Evolutionary conservation across 2,113 vertebrate genomes (phyloP), one percentile per base, ranked within the genome.

Genomic region (Vulpes lagopus): DNA sequence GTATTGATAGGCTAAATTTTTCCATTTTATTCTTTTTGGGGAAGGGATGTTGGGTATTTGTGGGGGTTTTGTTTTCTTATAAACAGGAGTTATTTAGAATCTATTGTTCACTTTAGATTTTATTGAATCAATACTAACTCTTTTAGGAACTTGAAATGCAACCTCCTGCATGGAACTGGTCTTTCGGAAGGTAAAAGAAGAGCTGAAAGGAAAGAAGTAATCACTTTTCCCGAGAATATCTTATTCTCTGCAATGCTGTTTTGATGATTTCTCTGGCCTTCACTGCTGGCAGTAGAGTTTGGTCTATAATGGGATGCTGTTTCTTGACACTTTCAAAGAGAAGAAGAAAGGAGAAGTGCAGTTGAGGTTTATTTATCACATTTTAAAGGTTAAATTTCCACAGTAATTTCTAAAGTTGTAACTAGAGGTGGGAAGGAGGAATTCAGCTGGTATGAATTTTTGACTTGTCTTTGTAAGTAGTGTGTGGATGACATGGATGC

Each of bases 121-220:
- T 53, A 27, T 38, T 43, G 25, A 83, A 30, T 83, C 35, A 67
- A 32, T 30, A 67, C 23, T 80, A 53, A 53, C 76, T n/a, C 30
- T 55, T 10, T 79, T 55, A 53, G 30, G 51, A 79, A 55, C 27
- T n/a, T 53, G 76, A 80, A 98, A 99, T 59, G 99, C 99, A 49
- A 67, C 93, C 5, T 98, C 98, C n/a, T 99, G 98, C 94, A 99
- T 99, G 99, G 99, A 99, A 82, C 98, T 99, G 8, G 98, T 99
- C 97, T 95, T 99, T 62, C 99, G 99, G 99, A 99, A 99, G 94
- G 85, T 99, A 51, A 99, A 99, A 95, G 98, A 99, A 91, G 99
- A 99, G 73, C 97, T 98, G 27, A 99, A 99, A 98, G 91, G 97
- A 32, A 99, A 98, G 93, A 99, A 99, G 98, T 82, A 7, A 57